Evolutionary conservation across 1,140 invertebrate genomes (phyloP).

Genomic region (Drosophila ohnishii): DNA sequence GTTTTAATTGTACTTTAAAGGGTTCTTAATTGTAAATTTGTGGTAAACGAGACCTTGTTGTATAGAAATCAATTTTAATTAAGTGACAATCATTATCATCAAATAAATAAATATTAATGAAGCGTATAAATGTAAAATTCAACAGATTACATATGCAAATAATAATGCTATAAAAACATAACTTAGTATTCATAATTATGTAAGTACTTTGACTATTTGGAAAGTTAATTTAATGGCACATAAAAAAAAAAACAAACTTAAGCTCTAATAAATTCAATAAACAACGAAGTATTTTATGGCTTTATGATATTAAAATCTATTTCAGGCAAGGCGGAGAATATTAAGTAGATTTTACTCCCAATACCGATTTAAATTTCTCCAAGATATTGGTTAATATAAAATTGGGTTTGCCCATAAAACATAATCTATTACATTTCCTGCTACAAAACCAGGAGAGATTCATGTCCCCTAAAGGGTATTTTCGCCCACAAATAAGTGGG

Average conservation of each 20-base stretch:
- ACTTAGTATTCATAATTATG: neutral
- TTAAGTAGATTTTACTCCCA: neutral
- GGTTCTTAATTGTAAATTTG: neutral
- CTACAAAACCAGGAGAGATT: slow-evolving; percentile 8
- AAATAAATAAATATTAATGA: neutral
- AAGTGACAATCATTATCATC: neutral
- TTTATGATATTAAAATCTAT: neutral
- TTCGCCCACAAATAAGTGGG: slow-evolving; percentile 27
- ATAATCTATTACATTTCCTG: slow-evolving; percentile 3
- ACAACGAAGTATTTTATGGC: neutral
- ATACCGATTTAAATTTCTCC: neutral
- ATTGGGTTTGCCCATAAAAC: neutral
- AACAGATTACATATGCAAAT: neutral
- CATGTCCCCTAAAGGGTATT: slow-evolving; percentile 12
- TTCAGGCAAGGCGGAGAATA: too few species aligned
- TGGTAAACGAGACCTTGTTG: neutral
- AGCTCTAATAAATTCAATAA: too few species aligned
- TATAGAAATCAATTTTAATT: neutral
- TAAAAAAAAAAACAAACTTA: neutral
- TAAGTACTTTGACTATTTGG: too few species aligned
- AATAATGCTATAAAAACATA: neutral
- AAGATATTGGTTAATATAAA: neutral
- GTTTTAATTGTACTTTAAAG: neutral
- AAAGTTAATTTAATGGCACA: neutral
- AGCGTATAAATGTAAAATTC: too few species aligned